These are phyloP conservation scores for Babylonia areolata DNA, from an alignment of 1,140 invertebrate genomes.

Conservation along the genomic window DNA sequence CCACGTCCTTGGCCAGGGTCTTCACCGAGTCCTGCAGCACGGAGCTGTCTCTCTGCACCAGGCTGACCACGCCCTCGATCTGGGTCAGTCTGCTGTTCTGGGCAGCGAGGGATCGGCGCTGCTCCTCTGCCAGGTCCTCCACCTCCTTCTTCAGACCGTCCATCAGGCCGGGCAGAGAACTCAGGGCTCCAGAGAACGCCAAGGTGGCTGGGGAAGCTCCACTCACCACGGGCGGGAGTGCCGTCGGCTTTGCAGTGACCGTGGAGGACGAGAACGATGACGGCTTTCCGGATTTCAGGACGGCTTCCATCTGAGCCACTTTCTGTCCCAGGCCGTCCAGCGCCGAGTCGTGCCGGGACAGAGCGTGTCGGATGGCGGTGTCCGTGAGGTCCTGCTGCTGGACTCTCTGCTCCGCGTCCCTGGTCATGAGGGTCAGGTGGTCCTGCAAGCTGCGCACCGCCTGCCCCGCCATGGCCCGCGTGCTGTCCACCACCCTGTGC, in stretches of 20 bases:
- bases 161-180: background rate
- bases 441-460: background rate
- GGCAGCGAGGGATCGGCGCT: background rate
- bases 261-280: background rate
- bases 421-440: background rate
- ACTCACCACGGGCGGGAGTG: background rate
- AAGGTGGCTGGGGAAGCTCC: background rate
- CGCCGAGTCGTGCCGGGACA: background rate
- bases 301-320: background rate
- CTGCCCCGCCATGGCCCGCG: background rate
- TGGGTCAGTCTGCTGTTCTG: background rate
- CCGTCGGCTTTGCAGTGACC: background rate
- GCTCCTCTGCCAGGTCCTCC: background rate
- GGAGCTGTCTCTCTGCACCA: background rate
- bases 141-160: background rate
- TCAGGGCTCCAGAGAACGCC: background rate
- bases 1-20: background rate
- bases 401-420: background rate
- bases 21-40: background rate
- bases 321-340: constrained; percentile 12
- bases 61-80: background rate
- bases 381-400: background rate
- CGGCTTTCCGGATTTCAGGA: background rate
- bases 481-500: background rate
- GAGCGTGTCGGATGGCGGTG: background rate